A percentile compares a stretch with the other conserved stretches of the same genome.
Conservation (phyloP, 2,797 vertebrate genomes). For the Periophthalmus magnuspinnatus region DNA sequence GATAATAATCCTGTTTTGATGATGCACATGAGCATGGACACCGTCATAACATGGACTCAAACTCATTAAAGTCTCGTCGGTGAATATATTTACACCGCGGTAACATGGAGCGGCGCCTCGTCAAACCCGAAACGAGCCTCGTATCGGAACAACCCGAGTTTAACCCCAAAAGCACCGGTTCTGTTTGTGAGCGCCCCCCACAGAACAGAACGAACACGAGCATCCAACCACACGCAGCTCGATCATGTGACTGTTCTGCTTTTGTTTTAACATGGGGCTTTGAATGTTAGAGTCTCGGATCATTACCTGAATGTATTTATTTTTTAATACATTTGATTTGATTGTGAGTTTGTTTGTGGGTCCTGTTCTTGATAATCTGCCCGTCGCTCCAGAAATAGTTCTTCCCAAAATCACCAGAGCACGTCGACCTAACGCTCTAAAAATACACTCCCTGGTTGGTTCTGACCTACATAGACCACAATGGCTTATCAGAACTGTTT, state of each 20-base stretch:
- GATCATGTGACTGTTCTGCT: background rate
- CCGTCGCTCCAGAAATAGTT: too few species aligned
- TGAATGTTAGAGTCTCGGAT: background rate
- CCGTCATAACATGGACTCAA: too few species aligned
- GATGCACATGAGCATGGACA: too few species aligned
- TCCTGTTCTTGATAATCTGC: background rate
- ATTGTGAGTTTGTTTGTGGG: background rate
- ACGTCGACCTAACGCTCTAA: background rate
- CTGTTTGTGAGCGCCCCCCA: background rate
- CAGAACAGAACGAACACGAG: background rate
- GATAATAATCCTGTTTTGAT: too few species aligned
- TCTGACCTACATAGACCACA: background rate
- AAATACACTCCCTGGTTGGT: background rate
- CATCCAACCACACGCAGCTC: background rate
- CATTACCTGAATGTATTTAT: too few species aligned
- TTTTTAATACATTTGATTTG: background rate
- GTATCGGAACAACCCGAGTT: background rate
- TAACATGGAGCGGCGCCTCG: background rate
- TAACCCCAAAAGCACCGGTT: background rate
- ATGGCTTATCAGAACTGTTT: background rate
- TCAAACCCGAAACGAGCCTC: background rate
- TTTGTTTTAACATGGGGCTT: background rate
- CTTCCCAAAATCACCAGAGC: background rate
- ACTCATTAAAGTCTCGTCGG: too few species aligned
- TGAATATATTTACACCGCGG: background rate